Base-by-base conservation (phyloP, 1,140 invertebrate species). In the Akabosia matsudoensis region DNA sequence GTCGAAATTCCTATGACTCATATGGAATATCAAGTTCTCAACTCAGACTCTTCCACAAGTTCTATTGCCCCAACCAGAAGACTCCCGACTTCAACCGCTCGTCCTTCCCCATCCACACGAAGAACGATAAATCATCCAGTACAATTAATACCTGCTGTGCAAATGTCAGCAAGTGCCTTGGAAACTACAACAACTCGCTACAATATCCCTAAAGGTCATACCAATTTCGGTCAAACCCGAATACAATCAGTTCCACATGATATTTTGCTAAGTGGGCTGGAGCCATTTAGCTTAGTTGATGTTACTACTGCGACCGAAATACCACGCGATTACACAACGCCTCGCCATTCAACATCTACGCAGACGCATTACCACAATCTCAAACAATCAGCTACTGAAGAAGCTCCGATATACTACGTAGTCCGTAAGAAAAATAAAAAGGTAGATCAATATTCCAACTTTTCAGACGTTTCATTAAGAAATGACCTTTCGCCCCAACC, bases 351-450 rank as follows among this genome's bases (percentile, higher is more conserved):
- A 10, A 28, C 61, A 28, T 13, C 61, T 10, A 24, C 14, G 24
- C 13, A 30, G 61, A 30, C 61, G 13, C 13, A 24, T 28, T 67
- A 24, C 1, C 24, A 67, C 4, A 67, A 7, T 67, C 61, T 7
- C 2, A 30, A 10, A 7, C 61, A 67, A 31, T 30, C 24, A 30
- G 4, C 61, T 67, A 30, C 61, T 30, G 61, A 67, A 31, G 24
- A 10, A 16, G 14, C 61, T 2, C 24, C 24, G n/a, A 67, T 67
- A 30, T 67, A 10, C 31, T 67, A 67, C 28, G 61, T 67, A 7
- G 28, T 67, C 28, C 24, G 61, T 10, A 67, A 67, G 61, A 67
- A 67, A 67, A 67, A 67, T 31, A 45, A 45, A 18, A 7, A 45
- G 37, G 37, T 45, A 10, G 37, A 45, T 18, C 37, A 45, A 7